Evolutionary conservation across 2,888 invertebrate species (phyloP).

Genomic region (Aphelenchoides bicaudatus): DNA sequence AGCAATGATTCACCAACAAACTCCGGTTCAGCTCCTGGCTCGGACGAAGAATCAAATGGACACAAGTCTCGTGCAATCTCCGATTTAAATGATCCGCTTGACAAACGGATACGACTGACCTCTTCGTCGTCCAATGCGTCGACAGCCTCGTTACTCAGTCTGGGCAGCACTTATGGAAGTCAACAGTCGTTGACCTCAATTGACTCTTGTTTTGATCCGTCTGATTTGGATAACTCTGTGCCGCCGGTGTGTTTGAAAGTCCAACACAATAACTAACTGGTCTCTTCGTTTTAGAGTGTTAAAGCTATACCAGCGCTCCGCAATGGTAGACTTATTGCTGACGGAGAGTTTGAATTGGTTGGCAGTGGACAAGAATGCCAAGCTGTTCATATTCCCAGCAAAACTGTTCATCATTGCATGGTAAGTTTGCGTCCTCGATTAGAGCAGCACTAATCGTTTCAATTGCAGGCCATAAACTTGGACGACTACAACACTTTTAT

Average conservation of each 20-base stretch:
- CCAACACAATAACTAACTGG: slow-evolving; percentile 9
- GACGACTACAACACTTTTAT: slow-evolving; percentile 23
- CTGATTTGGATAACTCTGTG: not conserved
- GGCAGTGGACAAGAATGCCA: slow-evolving; percentile 34
- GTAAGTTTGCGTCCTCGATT: no score
- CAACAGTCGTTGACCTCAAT: no score
- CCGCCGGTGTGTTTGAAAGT: not conserved
- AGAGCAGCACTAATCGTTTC: no score
- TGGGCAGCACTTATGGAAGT: no score
- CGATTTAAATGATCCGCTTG: no score
- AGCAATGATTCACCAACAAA: no score
- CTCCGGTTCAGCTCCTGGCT: not conserved
- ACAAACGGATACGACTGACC: slow-evolving; percentile 23
- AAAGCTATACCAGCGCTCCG: slow-evolving; percentile 1
- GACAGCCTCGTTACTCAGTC: not conserved
- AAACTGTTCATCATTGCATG: slow-evolving; percentile 32
- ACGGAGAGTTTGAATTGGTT: slow-evolving; percentile 26
- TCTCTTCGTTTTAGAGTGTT: slow-evolving; percentile 19
- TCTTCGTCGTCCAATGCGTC: slow-evolving; percentile 19
- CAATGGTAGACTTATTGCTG: slow-evolving; percentile 15
- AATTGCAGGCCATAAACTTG: slow-evolving; percentile 24
- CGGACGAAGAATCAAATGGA: not conserved
- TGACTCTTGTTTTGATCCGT: no score
- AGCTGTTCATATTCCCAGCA: slow-evolving; percentile 29
- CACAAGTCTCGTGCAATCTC: no score